Conservation (phyloP, 1,140 invertebrate species). For the Sarcophaga bullata region DNA sequence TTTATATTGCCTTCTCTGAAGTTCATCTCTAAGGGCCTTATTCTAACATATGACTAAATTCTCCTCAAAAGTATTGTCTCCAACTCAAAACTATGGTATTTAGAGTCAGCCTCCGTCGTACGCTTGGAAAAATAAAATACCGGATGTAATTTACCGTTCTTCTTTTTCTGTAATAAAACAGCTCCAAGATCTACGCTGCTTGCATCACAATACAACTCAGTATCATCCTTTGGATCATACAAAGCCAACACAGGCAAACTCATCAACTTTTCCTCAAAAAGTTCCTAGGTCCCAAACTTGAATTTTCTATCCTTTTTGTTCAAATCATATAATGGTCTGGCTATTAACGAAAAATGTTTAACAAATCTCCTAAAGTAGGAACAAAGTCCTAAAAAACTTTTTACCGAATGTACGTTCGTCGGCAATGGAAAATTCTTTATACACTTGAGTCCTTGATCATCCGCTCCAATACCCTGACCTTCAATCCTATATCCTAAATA, state of each 20-base stretch:
- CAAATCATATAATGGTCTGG: slow-evolving; percentile 56
- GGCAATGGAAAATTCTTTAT: slow-evolving; percentile 57
- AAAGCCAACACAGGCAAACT: slow-evolving; percentile 51
- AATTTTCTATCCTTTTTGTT: slow-evolving; percentile 49
- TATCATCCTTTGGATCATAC: slow-evolving; percentile 45
- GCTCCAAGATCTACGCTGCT: slow-evolving; percentile 20
- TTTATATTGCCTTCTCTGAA: background rate
- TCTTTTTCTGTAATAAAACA: slow-evolving; percentile 20
- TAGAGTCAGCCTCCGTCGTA: slow-evolving; percentile 17
- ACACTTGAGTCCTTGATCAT: slow-evolving; percentile 53
- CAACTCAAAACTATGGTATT: slow-evolving; percentile 19
- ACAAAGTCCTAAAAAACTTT: slow-evolving; percentile 60
- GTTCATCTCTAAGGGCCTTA: background rate
- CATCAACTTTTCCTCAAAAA: slow-evolving; percentile 41
- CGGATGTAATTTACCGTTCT: slow-evolving; percentile 37
- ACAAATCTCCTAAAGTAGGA: slow-evolving; percentile 60
- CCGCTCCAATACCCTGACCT: slow-evolving; percentile 47
- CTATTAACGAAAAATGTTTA: slow-evolving; percentile 52
- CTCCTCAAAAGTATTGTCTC: too few species aligned
- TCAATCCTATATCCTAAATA: slow-evolving; percentile 59
- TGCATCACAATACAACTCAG: slow-evolving; percentile 32
- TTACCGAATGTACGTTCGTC: slow-evolving; percentile 50
- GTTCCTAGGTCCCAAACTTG: slow-evolving; percentile 19
- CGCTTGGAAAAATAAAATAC: background rate
- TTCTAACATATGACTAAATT: too few species aligned